A percentile compares a stretch with the other conserved stretches of the same genome.
phyloP scores from a whole-genome alignment of 2,888 invertebrate genomes.

The Suillia variegata region DNA sequence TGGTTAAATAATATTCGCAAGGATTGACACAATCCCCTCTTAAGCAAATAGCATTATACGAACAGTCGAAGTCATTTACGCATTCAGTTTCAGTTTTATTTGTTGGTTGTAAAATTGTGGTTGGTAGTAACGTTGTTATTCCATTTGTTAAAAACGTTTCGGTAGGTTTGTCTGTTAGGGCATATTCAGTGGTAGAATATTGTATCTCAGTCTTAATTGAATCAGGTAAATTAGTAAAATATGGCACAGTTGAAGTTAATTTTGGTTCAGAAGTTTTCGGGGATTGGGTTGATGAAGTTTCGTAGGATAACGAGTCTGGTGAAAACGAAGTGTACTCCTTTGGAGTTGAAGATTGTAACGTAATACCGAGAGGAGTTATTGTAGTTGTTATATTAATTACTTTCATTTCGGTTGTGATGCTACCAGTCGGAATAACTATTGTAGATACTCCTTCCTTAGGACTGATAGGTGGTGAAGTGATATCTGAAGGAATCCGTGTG shows the following conservation, averaged over 20 bases:
- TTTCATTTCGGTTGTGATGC: too few species aligned
- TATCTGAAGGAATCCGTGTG: too few species aligned
- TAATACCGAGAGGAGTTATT: too few species aligned
- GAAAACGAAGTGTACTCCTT: too few species aligned
- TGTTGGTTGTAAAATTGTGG: conserved; percentile 6
- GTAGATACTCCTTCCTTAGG: too few species aligned
- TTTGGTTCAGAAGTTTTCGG: not conserved
- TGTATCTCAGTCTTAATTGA: conserved; percentile 22
- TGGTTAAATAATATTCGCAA: conserved; percentile 60
- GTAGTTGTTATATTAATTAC: too few species aligned
- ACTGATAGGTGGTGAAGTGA: too few species aligned
- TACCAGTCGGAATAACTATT: too few species aligned
- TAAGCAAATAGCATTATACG: conserved; percentile 62
- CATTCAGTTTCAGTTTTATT: conserved; percentile 37
- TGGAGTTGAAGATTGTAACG: too few species aligned
- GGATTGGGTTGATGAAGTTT: too few species aligned
- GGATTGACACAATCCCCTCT: conserved; percentile 63
- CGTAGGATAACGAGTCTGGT: too few species aligned
- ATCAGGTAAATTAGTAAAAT: conserved; percentile 18
- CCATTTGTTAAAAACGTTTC: conserved; percentile 2
- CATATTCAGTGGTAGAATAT: conserved; percentile 14
- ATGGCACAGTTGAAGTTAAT: conserved; percentile 23
- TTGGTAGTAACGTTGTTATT: not conserved
- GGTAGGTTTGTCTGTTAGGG: conserved; percentile 10
- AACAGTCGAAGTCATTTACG: conserved; percentile 57